Base-by-base conservation (phyloP, 2,113 vertebrate species). In the Scopus umbretta region DNA sequence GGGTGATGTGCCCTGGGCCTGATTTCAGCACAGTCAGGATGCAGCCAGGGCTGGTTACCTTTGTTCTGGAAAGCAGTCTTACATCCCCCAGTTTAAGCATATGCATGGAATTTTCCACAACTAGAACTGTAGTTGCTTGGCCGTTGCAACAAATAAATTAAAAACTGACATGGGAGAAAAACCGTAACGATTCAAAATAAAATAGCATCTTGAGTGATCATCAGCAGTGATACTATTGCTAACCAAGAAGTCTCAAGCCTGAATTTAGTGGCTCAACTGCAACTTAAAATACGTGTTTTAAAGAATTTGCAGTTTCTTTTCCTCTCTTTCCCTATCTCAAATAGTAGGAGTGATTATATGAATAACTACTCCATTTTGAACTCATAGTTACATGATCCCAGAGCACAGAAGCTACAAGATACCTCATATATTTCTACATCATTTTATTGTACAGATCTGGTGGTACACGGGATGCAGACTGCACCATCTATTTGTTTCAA, bases 101-200 rank as follows among this genome's bases (percentile, higher is more conserved):
- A 40, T 7, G 15, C 4, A 3, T 11, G 11, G 34, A 29, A 36
- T 26, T 67, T 58, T 5, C 42, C 27, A 59, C 68, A 79, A 1
- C 47, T 50, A 21, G 11, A 73, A 4, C 16, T 42, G 22, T 5
- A 62, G n/a, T 5, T 65, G n/a, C 56, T 63, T 61, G 53, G 52
- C 30, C 32, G 3, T 29, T 9, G 4, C 2, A 6, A 40, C 38
- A 67, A 79, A 49, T 13, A n/a, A 52, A 85, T 34, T 6, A 66
- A 61, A 82, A 20, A 53, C 0, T 18, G 29, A 25, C 0, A 0
- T 10, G 7, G n/a, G 36, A 47, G 30, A 67, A 58, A 79, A 78
- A n/a, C 7, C 1, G 0, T 40, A 40, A 68, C 11, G 65, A 52
- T 79, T 21, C 30, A 45, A 80, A 78, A 56, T 23, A 76, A 85